Percentiles rank a stretch among this genome's conserved stretches.
Conservation (phyloP, 2,888 invertebrate species). For the Drosophila sordidula region DNA sequence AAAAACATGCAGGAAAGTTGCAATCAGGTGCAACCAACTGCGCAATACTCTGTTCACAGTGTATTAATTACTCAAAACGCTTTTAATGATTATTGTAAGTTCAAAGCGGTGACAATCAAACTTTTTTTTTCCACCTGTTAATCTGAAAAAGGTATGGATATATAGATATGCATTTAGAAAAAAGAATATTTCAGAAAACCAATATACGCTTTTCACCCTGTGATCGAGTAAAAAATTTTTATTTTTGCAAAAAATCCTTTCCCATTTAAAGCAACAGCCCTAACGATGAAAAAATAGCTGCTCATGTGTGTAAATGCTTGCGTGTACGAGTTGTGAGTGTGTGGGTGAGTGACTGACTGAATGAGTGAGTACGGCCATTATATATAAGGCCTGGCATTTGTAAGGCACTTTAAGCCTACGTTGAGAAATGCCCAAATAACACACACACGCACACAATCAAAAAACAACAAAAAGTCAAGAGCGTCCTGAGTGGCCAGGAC, state of each 20-base stretch:
- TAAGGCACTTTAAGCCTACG: constrained; percentile 72
- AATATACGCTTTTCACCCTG: not conserved
- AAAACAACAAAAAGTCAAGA: constrained; percentile 28
- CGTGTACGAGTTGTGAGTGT: constrained; percentile 27
- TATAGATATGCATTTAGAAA: too few species aligned
- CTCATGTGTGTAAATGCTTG: constrained; percentile 67
- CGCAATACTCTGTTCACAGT: too few species aligned
- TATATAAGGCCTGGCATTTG: constrained; percentile 55
- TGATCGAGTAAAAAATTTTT: not conserved
- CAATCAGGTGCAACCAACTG: too few species aligned
- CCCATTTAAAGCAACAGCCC: constrained; percentile 41
- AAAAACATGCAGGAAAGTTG: too few species aligned
- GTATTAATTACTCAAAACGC: not conserved
- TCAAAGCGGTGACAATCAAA: not conserved
- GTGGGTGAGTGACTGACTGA: constrained; percentile 22
- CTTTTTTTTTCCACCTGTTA: too few species aligned
- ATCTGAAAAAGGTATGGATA: too few species aligned
- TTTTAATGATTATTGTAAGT: not conserved
- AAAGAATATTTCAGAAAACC: not conserved
- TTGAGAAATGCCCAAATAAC: constrained; percentile 55
- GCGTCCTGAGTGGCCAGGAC: constrained; percentile 22
- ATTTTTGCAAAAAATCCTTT: constrained; percentile 14
- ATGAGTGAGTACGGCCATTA: constrained; percentile 23
- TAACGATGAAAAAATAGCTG: constrained; percentile 23
- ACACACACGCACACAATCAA: constrained; percentile 6